These are phyloP conservation scores for Serripes groenlandicus DNA, from an alignment of 2,888 invertebrate genomes.

Conservation along the genomic window DNA sequence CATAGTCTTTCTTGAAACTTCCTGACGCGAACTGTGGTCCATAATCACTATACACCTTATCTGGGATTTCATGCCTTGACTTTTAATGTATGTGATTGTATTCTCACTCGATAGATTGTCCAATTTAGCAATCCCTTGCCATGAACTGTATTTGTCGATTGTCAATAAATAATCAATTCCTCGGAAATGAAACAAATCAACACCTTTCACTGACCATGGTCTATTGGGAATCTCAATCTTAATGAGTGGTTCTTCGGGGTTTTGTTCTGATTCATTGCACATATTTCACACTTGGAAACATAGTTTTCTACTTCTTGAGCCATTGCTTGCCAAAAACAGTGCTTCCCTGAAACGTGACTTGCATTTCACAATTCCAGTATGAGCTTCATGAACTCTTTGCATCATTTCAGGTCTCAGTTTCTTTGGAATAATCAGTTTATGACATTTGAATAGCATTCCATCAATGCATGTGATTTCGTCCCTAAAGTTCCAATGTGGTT, in stretches of 20 bases:
- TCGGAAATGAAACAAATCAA: constrained; percentile 38
- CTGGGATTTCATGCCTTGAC: constrained; percentile 25
- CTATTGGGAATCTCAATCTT: constrained; percentile 32
- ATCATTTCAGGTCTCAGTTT: constrained; percentile 23
- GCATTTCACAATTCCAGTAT: constrained; percentile 39
- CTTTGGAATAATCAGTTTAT: constrained; percentile 12
- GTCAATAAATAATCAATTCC: constrained; percentile 33
- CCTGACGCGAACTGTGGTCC: constrained; percentile 37
- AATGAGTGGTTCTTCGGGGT: constrained; percentile 29
- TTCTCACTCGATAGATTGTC: constrained; percentile 24
- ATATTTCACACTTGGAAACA: constrained; percentile 28
- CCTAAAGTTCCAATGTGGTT: constrained; percentile 46
- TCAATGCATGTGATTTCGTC: constrained; percentile 55
- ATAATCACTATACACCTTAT: constrained; percentile 36
- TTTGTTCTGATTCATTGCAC: constrained; percentile 38
- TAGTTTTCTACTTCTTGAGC: constrained; percentile 23
- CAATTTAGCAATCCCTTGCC: constrained; percentile 46
- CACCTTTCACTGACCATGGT: constrained; percentile 34
- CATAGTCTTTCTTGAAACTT: constrained; percentile 27
- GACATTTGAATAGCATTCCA: constrained; percentile 54
- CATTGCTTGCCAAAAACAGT: constrained; percentile 27
- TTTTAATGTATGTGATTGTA: constrained; percentile 42
- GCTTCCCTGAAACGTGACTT: constrained; percentile 21
- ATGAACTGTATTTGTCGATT: constrained; percentile 52
- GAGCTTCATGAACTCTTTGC: constrained; percentile 27